Evolutionary conservation across 1,140 invertebrate species (phyloP).

Genomic region (Drosophila kanapiae): DNA sequence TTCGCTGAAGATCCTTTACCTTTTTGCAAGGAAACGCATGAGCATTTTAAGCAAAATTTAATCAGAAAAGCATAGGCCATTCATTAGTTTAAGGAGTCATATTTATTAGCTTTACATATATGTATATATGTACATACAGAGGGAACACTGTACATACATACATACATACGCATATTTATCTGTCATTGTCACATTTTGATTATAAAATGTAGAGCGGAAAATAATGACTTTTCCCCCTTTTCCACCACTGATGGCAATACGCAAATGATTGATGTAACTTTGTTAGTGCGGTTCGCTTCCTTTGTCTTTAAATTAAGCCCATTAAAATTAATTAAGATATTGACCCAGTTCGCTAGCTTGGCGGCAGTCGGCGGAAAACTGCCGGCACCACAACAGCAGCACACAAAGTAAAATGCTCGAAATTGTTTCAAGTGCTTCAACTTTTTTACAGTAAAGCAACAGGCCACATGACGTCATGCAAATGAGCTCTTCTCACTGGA

Average conservation of each 20-base stretch:
- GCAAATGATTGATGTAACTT: constrained; percentile 51
- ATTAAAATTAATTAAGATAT: constrained; percentile 67
- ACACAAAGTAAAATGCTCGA: constrained; percentile 8
- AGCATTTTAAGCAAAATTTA: too few species aligned
- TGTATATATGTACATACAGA: not conserved
- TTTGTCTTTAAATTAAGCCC: constrained; percentile 61
- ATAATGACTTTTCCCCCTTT: constrained; percentile 1
- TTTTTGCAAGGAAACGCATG: too few species aligned
- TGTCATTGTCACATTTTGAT: constrained; percentile 21
- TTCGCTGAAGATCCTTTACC: too few species aligned
- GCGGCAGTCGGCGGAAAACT: constrained; percentile 17
- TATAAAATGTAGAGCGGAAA: constrained; percentile 22
- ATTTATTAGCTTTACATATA: not conserved
- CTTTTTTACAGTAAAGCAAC: constrained; percentile 25
- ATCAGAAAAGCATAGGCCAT: too few species aligned
- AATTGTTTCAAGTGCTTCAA: constrained; percentile 40
- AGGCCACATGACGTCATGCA: constrained; percentile 31
- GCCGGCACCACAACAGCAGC: constrained; percentile 8
- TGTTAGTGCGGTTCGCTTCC: constrained; percentile 33
- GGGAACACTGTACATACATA: not conserved
- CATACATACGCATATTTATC: constrained; percentile 15
- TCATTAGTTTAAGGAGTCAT: not conserved
- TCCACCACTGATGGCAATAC: constrained; percentile 18
- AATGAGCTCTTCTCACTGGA: constrained; percentile 8
- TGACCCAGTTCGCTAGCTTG: constrained; percentile 45